Conservation (phyloP, 1,140 invertebrate species). For the Drosophila varians region DNA sequence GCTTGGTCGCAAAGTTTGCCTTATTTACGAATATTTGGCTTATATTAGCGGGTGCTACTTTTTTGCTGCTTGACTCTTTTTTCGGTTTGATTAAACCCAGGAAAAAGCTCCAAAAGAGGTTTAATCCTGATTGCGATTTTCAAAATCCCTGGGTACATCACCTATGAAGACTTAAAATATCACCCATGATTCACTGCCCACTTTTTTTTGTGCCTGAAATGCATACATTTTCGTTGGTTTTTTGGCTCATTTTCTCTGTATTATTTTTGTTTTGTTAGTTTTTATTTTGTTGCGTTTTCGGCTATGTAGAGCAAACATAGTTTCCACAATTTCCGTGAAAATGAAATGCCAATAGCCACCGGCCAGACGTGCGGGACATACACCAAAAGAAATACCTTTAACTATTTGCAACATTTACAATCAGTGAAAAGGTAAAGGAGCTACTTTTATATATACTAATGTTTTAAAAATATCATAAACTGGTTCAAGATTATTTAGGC, state of each 20-base stretch:
- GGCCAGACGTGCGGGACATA: conserved; percentile 24
- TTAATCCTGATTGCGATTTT: background rate
- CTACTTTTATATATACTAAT: too few relatives aligned
- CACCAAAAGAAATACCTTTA: conserved; percentile 6
- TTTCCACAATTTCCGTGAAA: conserved; percentile 70
- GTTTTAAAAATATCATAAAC: too few relatives aligned
- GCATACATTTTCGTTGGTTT: conserved; percentile 18
- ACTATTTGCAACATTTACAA: background rate
- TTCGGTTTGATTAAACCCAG: background rate
- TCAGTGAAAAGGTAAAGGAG: too few relatives aligned
- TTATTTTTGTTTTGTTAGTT: conserved; percentile 33
- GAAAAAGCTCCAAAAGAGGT: too few relatives aligned
- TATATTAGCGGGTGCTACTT: background rate
- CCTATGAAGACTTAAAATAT: background rate
- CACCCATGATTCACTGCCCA: conserved; percentile 20
- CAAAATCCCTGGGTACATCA: background rate
- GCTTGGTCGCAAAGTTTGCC: conserved; percentile 21
- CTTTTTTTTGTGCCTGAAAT: conserved; percentile 6
- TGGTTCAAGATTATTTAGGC: background rate
- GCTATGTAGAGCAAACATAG: conserved; percentile 51
- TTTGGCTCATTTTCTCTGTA: conserved; percentile 20
- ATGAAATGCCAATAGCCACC: conserved; percentile 68
- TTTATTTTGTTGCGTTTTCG: conserved; percentile 47
- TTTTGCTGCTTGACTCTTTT: background rate
- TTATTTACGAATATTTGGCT: conserved; percentile 17